Conservation (phyloP, 2,797 vertebrate genomes). For the Pseudomugil gertrudae region DNA sequence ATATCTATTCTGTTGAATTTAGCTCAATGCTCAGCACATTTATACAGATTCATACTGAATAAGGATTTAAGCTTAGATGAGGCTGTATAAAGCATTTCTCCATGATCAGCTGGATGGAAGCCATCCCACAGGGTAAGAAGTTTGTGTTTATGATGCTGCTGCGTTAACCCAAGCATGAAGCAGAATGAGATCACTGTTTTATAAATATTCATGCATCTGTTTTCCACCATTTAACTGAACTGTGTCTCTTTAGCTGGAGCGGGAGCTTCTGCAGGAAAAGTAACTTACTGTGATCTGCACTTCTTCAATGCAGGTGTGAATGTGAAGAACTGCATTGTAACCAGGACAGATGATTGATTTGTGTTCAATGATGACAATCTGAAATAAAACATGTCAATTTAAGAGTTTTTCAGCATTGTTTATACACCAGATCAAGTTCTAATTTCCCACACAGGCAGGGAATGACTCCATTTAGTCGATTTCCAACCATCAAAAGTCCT, state of each 20-base stretch:
- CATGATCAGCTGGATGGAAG: neutral
- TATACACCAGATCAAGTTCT: neutral
- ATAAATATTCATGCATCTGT: neutral
- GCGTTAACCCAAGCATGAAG: neutral
- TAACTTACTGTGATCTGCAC: slow-evolving; percentile 95
- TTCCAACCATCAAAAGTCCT: neutral
- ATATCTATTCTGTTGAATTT: neutral
- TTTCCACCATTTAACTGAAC: neutral
- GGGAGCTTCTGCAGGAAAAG: too few species aligned
- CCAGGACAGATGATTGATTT: slow-evolving; percentile 99
- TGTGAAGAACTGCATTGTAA: slow-evolving; percentile 98
- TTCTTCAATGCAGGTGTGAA: slow-evolving; percentile 99
- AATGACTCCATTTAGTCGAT: neutral
- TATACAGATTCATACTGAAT: neutral
- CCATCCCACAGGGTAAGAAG: neutral
- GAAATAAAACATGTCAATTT: slow-evolving; percentile 48
- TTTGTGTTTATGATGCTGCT: neutral
- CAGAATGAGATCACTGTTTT: neutral
- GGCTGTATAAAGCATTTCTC: neutral
- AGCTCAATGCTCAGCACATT: neutral
- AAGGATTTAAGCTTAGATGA: neutral
- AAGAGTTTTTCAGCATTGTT: neutral
- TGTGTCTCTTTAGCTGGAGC: neutral
- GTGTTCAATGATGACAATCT: slow-evolving; percentile 99
- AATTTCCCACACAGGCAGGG: too few species aligned